A percentile compares a stretch with the other conserved stretches of the same genome.
Conservation (phyloP, 2,113 vertebrate species). For the Podiceps cristatus region DNA sequence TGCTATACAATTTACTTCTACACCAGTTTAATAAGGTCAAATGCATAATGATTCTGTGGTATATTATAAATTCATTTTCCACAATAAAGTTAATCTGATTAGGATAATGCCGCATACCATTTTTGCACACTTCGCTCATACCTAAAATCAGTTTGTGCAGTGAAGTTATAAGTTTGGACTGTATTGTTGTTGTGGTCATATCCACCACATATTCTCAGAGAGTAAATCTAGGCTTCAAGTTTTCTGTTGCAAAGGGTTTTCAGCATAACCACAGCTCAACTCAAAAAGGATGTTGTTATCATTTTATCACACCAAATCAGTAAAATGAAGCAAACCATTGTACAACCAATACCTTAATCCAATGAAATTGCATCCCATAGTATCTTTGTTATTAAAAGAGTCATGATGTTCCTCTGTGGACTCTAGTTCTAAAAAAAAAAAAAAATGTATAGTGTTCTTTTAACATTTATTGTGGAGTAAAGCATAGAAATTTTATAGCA, state of each 20-base stretch:
- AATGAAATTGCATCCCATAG: not conserved
- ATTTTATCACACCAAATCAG: not conserved
- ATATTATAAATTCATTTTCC: constrained; percentile 53
- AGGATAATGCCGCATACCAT: not conserved
- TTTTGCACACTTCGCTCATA: not conserved
- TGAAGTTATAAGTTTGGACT: not conserved
- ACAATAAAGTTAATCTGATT: not conserved
- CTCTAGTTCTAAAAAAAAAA: not conserved
- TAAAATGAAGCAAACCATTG: not conserved
- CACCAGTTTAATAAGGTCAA: constrained; percentile 50
- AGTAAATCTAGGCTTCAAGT: not conserved
- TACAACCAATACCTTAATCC: not conserved
- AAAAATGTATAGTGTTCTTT: not conserved
- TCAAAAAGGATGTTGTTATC: not conserved
- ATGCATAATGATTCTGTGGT: constrained; percentile 7
- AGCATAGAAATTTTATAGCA: not conserved
- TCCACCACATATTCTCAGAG: not conserved
- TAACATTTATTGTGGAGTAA: not conserved
- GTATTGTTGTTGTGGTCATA: not conserved
- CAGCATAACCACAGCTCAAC: not conserved
- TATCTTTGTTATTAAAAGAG: not conserved
- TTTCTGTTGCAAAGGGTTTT: not conserved
- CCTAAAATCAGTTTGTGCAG: not conserved
- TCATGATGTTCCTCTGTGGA: not conserved
- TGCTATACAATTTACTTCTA: constrained; percentile 56